Conservation (phyloP, 2,797 vertebrate genomes). For the Pseudochirops cupreus region DNA sequence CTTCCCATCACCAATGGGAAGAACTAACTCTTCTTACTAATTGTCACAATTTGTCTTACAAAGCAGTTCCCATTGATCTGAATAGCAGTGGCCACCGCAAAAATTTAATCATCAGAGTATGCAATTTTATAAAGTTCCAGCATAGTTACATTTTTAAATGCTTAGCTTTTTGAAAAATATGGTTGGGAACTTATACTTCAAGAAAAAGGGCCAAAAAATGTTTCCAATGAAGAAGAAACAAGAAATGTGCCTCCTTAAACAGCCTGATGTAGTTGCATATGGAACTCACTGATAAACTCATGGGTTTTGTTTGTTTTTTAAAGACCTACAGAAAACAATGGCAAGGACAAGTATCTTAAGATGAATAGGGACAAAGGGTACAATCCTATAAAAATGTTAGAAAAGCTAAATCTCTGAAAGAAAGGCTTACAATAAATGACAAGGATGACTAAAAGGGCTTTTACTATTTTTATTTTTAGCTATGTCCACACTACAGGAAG, state of each 20-base stretch:
- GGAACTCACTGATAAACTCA: background rate
- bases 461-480: background rate
- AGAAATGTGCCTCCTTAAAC: background rate
- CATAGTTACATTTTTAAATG: background rate
- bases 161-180: background rate
- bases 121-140: background rate
- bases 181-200: background rate
- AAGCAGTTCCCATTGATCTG: background rate
- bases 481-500: background rate
- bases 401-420: background rate
- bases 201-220: background rate
- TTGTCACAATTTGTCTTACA: background rate
- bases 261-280: background rate
- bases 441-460: background rate
- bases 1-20: background rate
- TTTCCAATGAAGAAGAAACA: background rate
- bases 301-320: background rate
- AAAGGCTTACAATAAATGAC: background rate
- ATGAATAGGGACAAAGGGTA: background rate
- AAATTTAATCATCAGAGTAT: background rate
- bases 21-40: background rate
- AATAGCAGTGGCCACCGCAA: background rate
- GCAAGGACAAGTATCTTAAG: background rate
- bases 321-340: background rate
- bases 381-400: background rate